These are phyloP conservation scores for Tinea semifulvella DNA, from an alignment of 2,888 invertebrate species.

Conservation along the genomic window DNA sequence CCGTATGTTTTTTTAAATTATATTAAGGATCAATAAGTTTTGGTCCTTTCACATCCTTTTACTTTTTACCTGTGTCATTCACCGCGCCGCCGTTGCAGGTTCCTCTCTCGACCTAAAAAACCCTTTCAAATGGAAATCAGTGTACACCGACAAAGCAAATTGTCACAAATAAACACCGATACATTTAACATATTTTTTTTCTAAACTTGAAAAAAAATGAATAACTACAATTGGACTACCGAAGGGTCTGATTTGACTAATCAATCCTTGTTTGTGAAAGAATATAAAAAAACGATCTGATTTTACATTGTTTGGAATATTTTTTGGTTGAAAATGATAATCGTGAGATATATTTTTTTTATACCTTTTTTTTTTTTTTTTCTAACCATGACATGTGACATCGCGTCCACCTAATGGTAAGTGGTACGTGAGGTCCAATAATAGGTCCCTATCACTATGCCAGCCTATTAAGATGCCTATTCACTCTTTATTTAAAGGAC, in stretches of 20 bases:
- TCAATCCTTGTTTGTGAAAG: no score
- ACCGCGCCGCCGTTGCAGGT: conserved; percentile 61
- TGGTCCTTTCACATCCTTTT: conserved; percentile 26
- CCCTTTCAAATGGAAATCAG: conserved; percentile 64
- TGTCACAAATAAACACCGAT: conserved; percentile 67
- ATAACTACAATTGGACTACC: conserved; percentile 40
- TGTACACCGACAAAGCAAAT: conserved; percentile 66
- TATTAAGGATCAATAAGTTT: conserved; percentile 39
- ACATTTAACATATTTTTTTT: conserved; percentile 46
- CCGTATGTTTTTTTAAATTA: no score
- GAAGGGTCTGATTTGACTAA: conserved; percentile 61
- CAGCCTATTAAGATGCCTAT: no score
- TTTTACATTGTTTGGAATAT: background rate
- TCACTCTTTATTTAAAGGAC: no score
- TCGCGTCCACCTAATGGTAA: no score
- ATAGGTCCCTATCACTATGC: no score
- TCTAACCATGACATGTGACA: no score
- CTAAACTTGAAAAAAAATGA: conserved; percentile 32
- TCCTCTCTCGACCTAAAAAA: conserved; percentile 47
- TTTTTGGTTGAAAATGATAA: background rate
- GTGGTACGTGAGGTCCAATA: no score
- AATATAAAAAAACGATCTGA: background rate
- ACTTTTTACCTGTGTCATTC: conserved; percentile 56
- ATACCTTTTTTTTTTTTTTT: background rate
- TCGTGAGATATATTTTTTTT: background rate